phyloP scores from a whole-genome alignment of 2,797 vertebrate genomes.

The Spinibarbus caldwelli region DNA sequence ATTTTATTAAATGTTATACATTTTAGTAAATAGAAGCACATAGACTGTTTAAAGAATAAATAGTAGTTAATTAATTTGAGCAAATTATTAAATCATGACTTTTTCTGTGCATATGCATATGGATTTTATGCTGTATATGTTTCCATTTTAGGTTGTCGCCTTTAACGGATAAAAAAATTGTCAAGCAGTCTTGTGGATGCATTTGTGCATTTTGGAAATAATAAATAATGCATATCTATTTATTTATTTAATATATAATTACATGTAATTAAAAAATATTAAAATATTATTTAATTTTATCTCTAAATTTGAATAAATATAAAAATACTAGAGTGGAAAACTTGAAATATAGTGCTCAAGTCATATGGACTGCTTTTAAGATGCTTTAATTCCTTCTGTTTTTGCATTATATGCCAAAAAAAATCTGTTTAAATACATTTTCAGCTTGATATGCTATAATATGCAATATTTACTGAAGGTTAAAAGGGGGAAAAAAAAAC shows the following conservation, averaged over 20 bases:
- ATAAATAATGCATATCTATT: not conserved
- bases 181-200: not conserved
- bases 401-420: too few relatives aligned
- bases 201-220: not conserved
- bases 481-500: not conserved
- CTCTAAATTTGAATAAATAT: not conserved
- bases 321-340: not conserved
- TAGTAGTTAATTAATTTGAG: not conserved
- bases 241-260: too few relatives aligned
- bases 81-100: too few relatives aligned
- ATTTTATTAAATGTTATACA: not conserved
- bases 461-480: not conserved
- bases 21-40: not conserved
- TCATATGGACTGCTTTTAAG: not conserved
- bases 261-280: not conserved
- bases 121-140: not conserved
- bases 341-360: not conserved
- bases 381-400: not conserved
- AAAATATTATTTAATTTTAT: not conserved
- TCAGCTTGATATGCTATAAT: not conserved
- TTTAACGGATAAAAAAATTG: not conserved
- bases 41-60: not conserved
- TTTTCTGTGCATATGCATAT: not conserved
- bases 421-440: not conserved
- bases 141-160: not conserved